These are phyloP conservation scores for Rosalia funebris DNA, from an alignment of 2,888 invertebrate species.

Conservation along the genomic window DNA sequence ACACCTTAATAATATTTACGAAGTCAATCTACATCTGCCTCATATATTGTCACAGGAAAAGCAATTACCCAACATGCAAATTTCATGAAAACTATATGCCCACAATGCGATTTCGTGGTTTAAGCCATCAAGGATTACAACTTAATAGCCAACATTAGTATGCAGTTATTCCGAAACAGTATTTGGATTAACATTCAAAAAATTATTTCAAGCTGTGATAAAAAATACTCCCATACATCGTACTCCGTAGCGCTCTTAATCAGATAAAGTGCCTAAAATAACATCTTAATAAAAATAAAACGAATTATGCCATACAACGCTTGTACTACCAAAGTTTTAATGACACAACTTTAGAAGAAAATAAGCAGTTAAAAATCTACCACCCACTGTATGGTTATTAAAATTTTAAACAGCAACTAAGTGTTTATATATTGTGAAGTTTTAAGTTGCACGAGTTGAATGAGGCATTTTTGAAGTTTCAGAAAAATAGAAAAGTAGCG, in stretches of 20 bases:
- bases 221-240: conserved; percentile 6
- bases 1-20: too few species aligned
- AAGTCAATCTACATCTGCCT: too few species aligned
- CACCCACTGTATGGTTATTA: conserved; percentile 31
- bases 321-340: conserved; percentile 30
- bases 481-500: not conserved
- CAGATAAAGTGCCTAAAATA: conserved; percentile 4
- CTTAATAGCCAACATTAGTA: conserved; percentile 37
- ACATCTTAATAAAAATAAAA: conserved; percentile 22
- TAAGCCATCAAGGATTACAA: conserved; percentile 26
- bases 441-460: not conserved
- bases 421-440: conserved; percentile 19
- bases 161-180: conserved; percentile 34
- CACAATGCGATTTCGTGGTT: conserved; percentile 19
- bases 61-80: too few species aligned
- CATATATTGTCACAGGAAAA: too few species aligned
- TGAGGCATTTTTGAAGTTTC: not conserved
- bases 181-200: conserved; percentile 9
- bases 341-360: conserved; percentile 25
- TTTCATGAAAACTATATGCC: not conserved
- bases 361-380: conserved; percentile 30
- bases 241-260: conserved; percentile 1
- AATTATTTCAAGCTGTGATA: conserved; percentile 5
- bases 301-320: not conserved
- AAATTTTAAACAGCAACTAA: conserved; percentile 27